phyloP scores from a whole-genome alignment of 1,140 invertebrate genomes.

The Mesaphorura yosii region DNA sequence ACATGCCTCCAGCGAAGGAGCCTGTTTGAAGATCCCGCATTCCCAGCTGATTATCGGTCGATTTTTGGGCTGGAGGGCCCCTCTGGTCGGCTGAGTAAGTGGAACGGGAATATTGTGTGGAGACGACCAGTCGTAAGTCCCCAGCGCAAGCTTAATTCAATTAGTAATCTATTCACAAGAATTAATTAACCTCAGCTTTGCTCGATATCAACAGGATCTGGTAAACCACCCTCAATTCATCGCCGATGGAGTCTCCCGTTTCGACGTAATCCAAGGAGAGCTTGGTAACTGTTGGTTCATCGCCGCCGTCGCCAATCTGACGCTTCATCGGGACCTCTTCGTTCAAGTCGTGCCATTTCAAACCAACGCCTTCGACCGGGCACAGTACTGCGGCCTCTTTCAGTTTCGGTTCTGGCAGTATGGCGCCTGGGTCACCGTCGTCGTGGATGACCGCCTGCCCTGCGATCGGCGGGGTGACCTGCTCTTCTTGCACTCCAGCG shows the following conservation, averaged over 20 bases:
- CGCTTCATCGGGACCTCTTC: constrained; percentile 42
- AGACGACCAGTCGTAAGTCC: not conserved
- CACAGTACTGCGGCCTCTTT: constrained; percentile 38
- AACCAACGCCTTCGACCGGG: constrained; percentile 44
- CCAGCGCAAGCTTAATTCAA: not conserved
- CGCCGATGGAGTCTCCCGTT: constrained; percentile 43
- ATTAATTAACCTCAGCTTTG: not conserved
- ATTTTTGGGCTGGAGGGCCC: not conserved
- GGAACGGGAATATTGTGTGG: not conserved
- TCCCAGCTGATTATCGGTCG: constrained; percentile 36
- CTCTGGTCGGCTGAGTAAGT: not conserved
- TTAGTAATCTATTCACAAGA: not conserved
- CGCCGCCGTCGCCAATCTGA: constrained; percentile 47
- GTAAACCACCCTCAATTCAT: constrained; percentile 42
- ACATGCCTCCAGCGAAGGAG: not conserved
- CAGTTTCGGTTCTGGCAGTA: constrained; percentile 34
- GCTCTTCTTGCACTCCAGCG: constrained; percentile 42
- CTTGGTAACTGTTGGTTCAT: constrained; percentile 41
- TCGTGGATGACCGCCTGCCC: constrained; percentile 45
- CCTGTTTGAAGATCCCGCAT: constrained; percentile 43
- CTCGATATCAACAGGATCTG: constrained; percentile 39
- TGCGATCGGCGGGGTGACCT: constrained; percentile 39
- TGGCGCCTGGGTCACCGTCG: constrained; percentile 40
- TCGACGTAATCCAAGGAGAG: constrained; percentile 50
- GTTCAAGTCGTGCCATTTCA: constrained; percentile 44